These are phyloP conservation scores for Sciaenops ocellatus DNA, from an alignment of 2,797 vertebrate species.

Conservation along the genomic window DNA sequence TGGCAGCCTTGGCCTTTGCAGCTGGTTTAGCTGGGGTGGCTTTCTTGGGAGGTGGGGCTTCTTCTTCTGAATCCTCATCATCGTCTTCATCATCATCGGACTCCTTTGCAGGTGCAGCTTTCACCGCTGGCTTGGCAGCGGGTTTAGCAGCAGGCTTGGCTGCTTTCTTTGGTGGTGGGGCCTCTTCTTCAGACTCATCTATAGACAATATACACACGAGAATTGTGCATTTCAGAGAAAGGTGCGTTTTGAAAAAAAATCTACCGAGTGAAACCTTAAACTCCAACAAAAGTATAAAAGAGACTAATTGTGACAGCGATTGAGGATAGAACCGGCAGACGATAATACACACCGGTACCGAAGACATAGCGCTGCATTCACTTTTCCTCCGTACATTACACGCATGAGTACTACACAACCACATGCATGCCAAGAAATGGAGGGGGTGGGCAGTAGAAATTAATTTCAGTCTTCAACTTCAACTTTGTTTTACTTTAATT, in stretches of 20 bases:
- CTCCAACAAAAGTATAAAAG: fast-evolving
- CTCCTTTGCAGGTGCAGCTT: slow-evolving; percentile 53
- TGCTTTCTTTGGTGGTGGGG: slow-evolving; percentile 79
- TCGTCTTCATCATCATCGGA: slow-evolving; percentile 43
- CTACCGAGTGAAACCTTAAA: neutral
- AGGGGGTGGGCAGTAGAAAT: slow-evolving; percentile 49
- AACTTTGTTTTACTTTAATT: too few species aligned
- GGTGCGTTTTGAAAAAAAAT: fast-evolving
- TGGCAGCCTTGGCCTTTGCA: slow-evolving; percentile 66
- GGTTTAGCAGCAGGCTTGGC: slow-evolving; percentile 55
- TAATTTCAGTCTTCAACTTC: too few species aligned
- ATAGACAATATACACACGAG: neutral
- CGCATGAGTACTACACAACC: slow-evolving; percentile 73
- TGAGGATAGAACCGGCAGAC: slow-evolving; percentile 84
- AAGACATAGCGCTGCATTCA: slow-evolving; percentile 84
- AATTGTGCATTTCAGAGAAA: neutral
- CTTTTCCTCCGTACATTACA: slow-evolving; percentile 82
- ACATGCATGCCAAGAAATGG: slow-evolving; percentile 81
- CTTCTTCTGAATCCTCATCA: slow-evolving; percentile 70
- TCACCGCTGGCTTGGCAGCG: slow-evolving; percentile 51
- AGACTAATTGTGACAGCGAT: slow-evolving; percentile 68
- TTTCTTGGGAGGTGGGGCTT: slow-evolving; percentile 75
- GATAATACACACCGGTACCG: slow-evolving; percentile 78
- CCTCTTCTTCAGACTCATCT: slow-evolving; percentile 82
- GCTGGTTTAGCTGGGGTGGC: slow-evolving; percentile 51